These are phyloP conservation scores for Synergus laeviventris DNA, from an alignment of 2,888 invertebrate species.

Conservation along the genomic window DNA sequence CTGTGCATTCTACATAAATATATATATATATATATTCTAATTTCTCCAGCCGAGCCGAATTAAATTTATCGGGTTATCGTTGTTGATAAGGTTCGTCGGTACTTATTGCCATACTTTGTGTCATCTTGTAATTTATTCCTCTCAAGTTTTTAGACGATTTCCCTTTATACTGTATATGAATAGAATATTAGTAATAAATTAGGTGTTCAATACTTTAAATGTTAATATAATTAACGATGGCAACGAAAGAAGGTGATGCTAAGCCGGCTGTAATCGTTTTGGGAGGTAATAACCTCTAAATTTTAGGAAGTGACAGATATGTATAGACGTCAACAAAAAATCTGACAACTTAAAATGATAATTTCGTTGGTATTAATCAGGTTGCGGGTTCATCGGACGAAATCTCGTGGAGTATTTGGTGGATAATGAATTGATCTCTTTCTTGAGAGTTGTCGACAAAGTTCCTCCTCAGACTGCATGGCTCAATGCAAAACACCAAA, in stretches of 20 bases:
- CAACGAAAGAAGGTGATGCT: slow-evolving; percentile 64
- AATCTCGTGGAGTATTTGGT: slow-evolving; percentile 90
- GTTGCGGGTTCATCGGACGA: slow-evolving; percentile 95
- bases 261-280: slow-evolving; percentile 71
- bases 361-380: slow-evolving; percentile 77
- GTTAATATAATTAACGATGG: slow-evolving; percentile 62
- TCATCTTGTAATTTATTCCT: slow-evolving; percentile 2
- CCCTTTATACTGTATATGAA: background rate
- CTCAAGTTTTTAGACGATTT: background rate
- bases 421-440: slow-evolving; percentile 85
- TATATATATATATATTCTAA: too few relatives aligned
- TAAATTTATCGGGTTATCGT: slow-evolving; percentile 25
- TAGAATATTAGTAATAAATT: background rate
- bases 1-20: background rate
- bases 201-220: background rate
- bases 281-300: slow-evolving; percentile 67
- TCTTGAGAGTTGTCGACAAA: slow-evolving; percentile 91
- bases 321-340: background rate
- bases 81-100: slow-evolving; percentile 24
- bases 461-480: slow-evolving; percentile 96
- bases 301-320: background rate
- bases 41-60: slow-evolving; percentile 26
- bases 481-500: slow-evolving; percentile 86
- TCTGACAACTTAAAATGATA: slow-evolving; percentile 27
- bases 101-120: background rate